Percentiles rank a stretch among this genome's conserved stretches.
Evolutionary conservation across 2,888 invertebrate genomes (phyloP).

Genomic region (Sinentomon sp.): DNA sequence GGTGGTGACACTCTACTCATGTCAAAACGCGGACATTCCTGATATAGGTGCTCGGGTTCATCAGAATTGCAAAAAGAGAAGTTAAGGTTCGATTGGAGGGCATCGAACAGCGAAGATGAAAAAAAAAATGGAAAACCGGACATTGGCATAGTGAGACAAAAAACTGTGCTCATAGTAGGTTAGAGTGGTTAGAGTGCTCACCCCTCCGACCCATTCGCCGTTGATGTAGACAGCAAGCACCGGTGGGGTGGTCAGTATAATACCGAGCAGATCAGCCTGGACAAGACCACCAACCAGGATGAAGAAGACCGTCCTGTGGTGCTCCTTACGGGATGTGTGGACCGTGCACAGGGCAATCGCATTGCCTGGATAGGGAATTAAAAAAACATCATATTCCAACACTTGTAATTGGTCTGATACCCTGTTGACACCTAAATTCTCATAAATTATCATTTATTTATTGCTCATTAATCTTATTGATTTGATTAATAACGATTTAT

Average conservation of each 20-base stretch:
- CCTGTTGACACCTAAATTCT: no score
- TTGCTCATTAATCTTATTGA: no score
- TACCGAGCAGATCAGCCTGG: slow-evolving; percentile 21
- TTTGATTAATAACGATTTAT: no score
- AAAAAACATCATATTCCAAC: no score
- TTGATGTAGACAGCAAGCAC: slow-evolving; percentile 18
- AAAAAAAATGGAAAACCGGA: background rate
- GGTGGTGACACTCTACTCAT: no score
- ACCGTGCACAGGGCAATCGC: slow-evolving; percentile 19
- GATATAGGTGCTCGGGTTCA: no score
- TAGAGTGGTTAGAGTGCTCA: no score
- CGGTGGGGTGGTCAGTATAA: slow-evolving; percentile 19
- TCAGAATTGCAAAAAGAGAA: background rate
- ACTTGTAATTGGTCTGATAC: no score
- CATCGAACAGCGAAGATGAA: background rate
- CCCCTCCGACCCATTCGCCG: slow-evolving; percentile 19
- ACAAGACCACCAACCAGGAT: slow-evolving; percentile 20
- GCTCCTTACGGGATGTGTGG: slow-evolving; percentile 16
- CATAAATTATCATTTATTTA: no score
- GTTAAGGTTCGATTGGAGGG: background rate
- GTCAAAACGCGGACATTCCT: no score
- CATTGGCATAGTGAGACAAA: background rate
- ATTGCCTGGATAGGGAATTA: slow-evolving; percentile 19
- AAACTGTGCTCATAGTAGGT: background rate
- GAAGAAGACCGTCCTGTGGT: slow-evolving; percentile 20